Evolutionary conservation across 2,888 invertebrate genomes (phyloP).

Genomic region (Hydraecia micacea): DNA sequence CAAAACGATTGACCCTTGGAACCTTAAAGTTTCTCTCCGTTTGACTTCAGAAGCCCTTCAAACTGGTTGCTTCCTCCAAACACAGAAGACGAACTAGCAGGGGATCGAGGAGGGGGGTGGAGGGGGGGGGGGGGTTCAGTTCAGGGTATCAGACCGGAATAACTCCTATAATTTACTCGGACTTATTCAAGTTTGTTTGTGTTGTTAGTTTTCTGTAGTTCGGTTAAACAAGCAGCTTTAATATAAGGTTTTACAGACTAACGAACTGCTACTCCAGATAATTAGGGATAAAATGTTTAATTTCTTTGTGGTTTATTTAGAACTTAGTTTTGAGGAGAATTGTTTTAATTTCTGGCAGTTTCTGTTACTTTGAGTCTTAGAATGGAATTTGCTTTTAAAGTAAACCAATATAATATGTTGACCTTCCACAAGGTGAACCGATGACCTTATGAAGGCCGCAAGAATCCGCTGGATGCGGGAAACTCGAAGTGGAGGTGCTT

Average conservation of each 20-base stretch:
- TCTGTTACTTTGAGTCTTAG: neutral
- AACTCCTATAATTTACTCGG: slow-evolving; percentile 58
- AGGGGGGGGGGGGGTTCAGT: no score
- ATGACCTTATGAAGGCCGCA: neutral
- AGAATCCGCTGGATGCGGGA: neutral
- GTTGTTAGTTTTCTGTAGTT: slow-evolving; percentile 44
- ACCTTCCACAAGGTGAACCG: neutral
- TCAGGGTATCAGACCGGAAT: no score
- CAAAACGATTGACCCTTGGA: slow-evolving; percentile 49
- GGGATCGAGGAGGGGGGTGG: no score
- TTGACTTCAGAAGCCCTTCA: slow-evolving; percentile 53
- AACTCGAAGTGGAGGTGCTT: neutral
- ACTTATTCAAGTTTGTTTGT: slow-evolving; percentile 49
- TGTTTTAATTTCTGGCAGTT: neutral
- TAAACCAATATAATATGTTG: no score
- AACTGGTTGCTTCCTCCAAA: slow-evolving; percentile 43
- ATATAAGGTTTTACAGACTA: slow-evolving; percentile 27
- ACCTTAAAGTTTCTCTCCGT: slow-evolving; percentile 57
- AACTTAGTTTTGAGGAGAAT: slow-evolving; percentile 16
- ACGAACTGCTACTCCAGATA: slow-evolving; percentile 28
- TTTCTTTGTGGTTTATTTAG: slow-evolving; percentile 23
- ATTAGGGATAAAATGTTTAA: slow-evolving; percentile 28
- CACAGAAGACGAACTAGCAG: no score
- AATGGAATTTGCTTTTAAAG: neutral
- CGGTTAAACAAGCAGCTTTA: slow-evolving; percentile 29